phyloP scores from a whole-genome alignment of 2,113 vertebrate species.

The Glaucidium brasilianum region DNA sequence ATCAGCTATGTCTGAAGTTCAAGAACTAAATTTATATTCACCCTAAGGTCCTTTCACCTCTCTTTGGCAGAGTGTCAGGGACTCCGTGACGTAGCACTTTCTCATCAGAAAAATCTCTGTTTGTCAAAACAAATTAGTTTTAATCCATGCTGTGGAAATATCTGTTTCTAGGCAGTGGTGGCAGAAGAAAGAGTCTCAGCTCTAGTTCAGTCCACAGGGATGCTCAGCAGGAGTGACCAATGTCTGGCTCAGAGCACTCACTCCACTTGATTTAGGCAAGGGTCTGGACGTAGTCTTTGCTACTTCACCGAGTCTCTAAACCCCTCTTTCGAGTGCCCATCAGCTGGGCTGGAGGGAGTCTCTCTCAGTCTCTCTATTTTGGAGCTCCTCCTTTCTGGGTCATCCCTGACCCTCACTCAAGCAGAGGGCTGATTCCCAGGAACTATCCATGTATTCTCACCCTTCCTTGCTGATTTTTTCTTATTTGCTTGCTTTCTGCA shows the following conservation, averaged over 20 bases:
- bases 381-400: neutral
- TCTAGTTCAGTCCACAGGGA: neutral
- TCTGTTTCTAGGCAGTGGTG: neutral
- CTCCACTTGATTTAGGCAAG: neutral
- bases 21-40: neutral
- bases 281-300: neutral
- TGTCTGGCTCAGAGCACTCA: neutral
- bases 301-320: neutral
- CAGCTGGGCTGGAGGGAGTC: neutral
- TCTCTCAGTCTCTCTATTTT: neutral
- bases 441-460: neutral
- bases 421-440: neutral
- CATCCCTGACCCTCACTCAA: neutral
- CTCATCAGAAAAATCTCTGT: slow-evolving; percentile 3
- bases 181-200: neutral
- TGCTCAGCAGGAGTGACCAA: neutral
- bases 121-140: slow-evolving; percentile 35
- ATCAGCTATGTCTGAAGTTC: neutral
- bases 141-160: neutral
- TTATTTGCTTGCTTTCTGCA: neutral
- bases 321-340: neutral
- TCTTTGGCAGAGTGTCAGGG: slow-evolving; percentile 16
- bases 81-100: slow-evolving; percentile 10
- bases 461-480: neutral
- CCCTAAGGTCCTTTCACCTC: neutral